These are phyloP conservation scores for Sinhomidia bicolor DNA, from an alignment of 2,888 invertebrate genomes.

Conservation along the genomic window DNA sequence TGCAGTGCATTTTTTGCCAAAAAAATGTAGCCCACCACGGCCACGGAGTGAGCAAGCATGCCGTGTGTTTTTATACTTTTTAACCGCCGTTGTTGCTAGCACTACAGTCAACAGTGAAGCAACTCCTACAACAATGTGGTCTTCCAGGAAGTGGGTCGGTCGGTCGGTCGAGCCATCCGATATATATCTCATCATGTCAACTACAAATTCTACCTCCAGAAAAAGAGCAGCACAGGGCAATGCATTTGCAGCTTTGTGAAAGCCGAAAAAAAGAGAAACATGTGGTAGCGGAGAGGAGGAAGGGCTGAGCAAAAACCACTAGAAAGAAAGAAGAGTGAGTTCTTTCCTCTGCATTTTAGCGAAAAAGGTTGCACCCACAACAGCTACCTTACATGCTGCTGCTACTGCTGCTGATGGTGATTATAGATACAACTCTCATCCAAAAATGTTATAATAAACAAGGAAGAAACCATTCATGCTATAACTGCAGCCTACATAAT, in stretches of 20 bases:
- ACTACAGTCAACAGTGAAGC: neutral
- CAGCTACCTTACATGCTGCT: neutral
- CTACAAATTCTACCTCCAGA: conserved; percentile 39
- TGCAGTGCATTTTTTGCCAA: conserved; percentile 44
- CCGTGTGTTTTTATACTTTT: neutral
- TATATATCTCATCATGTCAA: conserved; percentile 52
- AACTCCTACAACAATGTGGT: neutral
- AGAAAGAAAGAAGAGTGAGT: neutral
- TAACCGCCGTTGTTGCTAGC: neutral
- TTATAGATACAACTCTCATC: conserved; percentile 29
- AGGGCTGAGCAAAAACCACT: neutral
- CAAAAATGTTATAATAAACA: too few relatives aligned
- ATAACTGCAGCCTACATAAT: neutral
- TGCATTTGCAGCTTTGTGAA: neutral
- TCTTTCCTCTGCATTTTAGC: neutral
- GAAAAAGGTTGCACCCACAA: conserved; percentile 25
- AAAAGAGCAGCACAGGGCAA: neutral
- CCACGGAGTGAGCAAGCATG: too few relatives aligned
- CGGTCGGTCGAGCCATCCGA: conserved; percentile 39
- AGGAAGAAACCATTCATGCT: too few relatives aligned
- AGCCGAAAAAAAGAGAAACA: neutral
- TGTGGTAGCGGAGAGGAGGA: neutral
- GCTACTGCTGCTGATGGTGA: too few relatives aligned
- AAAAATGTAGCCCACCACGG: too few relatives aligned
- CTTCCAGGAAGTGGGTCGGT: conserved; percentile 44